Evolutionary conservation across 2,888 invertebrate genomes (phyloP).

Genomic region (Gandaritis pyraliata): DNA sequence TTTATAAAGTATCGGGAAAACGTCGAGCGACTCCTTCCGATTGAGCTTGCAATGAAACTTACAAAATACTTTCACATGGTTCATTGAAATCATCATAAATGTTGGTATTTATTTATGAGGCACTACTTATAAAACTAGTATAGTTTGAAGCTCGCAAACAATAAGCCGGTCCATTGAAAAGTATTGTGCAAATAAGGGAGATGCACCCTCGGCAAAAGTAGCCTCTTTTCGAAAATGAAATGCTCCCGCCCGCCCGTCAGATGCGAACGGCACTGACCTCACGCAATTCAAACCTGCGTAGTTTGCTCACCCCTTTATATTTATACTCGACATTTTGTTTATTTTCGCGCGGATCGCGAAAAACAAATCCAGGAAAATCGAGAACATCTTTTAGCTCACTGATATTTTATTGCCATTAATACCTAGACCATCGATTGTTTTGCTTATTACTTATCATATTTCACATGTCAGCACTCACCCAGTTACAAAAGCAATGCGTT

Average conservation of each 20-base stretch:
- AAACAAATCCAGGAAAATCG: slow-evolving; percentile 16
- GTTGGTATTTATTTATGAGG: slow-evolving; percentile 29
- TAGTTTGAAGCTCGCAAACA: slow-evolving; percentile 60
- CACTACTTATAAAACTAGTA: slow-evolving; percentile 33
- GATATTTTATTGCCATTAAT: neutral
- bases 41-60: slow-evolving; percentile 13
- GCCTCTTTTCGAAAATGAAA: slow-evolving; percentile 65
- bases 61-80: slow-evolving; percentile 13
- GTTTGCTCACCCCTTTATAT: slow-evolving; percentile 34
- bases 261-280: slow-evolving; percentile 60
- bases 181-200: slow-evolving; percentile 76
- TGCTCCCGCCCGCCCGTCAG: slow-evolving; percentile 54
- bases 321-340: slow-evolving; percentile 32
- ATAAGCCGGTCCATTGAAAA: slow-evolving; percentile 71
- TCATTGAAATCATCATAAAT: slow-evolving; percentile 26
- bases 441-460: slow-evolving; percentile 20
- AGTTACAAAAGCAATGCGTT: slow-evolving; percentile 22
- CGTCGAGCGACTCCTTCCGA: slow-evolving; percentile 14
- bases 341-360: slow-evolving; percentile 21
- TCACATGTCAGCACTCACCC: slow-evolving; percentile 27
- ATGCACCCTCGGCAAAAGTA: slow-evolving; percentile 64
- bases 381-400: slow-evolving; percentile 9
- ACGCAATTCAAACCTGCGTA: slow-evolving; percentile 51
- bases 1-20: slow-evolving; percentile 17
- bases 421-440: slow-evolving; percentile 6